Conservation (phyloP, 2,888 invertebrate species). For the Tachina lurida region DNA sequence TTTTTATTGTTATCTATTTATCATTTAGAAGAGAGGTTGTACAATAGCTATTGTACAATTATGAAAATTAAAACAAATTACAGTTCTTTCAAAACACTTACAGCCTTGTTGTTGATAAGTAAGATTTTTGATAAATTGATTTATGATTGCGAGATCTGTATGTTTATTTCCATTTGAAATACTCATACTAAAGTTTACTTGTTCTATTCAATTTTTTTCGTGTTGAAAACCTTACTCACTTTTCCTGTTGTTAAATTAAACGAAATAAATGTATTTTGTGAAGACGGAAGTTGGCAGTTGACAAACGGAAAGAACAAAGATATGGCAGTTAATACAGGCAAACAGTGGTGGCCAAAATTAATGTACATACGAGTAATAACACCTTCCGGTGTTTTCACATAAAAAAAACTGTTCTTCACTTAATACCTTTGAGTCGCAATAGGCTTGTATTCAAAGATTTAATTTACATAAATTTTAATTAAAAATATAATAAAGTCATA, state of each 20-base stretch:
- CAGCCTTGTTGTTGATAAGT: neutral
- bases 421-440: too few species aligned
- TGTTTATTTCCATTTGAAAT: neutral
- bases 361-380: neutral
- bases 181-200: neutral
- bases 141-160: neutral
- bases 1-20: neutral
- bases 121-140: conserved; percentile 29
- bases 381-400: neutral
- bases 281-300: conserved; percentile 33
- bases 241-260: conserved; percentile 4
- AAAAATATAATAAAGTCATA: too few species aligned
- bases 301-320: neutral
- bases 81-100: neutral
- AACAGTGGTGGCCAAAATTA: neutral
- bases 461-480: too few species aligned
- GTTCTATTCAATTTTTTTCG: neutral
- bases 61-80: neutral
- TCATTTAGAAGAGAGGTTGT: neutral
- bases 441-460: too few species aligned
- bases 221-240: neutral
- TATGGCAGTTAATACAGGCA: neutral
- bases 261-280: conserved; percentile 11
- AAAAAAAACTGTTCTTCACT: too few species aligned
- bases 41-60: neutral